These are phyloP conservation scores for Aradus depressus DNA, from an alignment of 2,888 invertebrate species.

Conservation along the genomic window DNA sequence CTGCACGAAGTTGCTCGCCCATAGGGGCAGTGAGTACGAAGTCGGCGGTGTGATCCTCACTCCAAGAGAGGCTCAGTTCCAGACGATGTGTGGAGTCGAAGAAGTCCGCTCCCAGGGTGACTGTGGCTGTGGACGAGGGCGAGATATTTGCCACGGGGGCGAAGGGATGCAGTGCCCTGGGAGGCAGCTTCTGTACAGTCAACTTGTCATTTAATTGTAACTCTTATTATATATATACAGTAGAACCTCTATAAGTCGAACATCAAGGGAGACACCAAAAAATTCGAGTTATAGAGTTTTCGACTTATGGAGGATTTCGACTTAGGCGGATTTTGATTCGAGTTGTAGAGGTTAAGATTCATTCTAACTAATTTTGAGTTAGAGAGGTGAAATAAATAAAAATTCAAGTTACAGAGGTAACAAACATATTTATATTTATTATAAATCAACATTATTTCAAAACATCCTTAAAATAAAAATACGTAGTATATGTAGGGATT, in stretches of 20 bases:
- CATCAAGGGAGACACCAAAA: too few species aligned
- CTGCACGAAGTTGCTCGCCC: conserved; percentile 76
- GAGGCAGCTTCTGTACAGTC: conserved; percentile 40
- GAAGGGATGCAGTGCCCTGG: conserved; percentile 63
- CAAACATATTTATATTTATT: too few species aligned
- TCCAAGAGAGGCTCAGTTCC: conserved; percentile 60
- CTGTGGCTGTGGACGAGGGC: conserved; percentile 51
- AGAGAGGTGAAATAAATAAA: too few species aligned
- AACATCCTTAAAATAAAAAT: too few species aligned
- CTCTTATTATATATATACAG: not conserved
- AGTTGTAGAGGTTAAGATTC: too few species aligned
- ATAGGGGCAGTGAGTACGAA: conserved; percentile 62
- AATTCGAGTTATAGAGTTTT: too few species aligned
- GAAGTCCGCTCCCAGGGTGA: conserved; percentile 76
- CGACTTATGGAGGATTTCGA: too few species aligned
- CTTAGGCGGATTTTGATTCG: too few species aligned
- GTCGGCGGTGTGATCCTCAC: conserved; percentile 33
- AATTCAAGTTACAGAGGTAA: too few species aligned
- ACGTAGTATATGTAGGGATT: too few species aligned
- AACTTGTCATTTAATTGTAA: not conserved
- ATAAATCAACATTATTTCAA: too few species aligned
- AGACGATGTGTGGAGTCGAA: conserved; percentile 85
- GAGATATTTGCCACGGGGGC: conserved; percentile 52
- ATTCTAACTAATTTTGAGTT: too few species aligned
- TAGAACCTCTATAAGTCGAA: not conserved